A percentile compares a stretch with the other conserved stretches of the same genome.
phyloP scores from a whole-genome alignment of 2,888 invertebrate genomes.

The Rhingia campestris region DNA sequence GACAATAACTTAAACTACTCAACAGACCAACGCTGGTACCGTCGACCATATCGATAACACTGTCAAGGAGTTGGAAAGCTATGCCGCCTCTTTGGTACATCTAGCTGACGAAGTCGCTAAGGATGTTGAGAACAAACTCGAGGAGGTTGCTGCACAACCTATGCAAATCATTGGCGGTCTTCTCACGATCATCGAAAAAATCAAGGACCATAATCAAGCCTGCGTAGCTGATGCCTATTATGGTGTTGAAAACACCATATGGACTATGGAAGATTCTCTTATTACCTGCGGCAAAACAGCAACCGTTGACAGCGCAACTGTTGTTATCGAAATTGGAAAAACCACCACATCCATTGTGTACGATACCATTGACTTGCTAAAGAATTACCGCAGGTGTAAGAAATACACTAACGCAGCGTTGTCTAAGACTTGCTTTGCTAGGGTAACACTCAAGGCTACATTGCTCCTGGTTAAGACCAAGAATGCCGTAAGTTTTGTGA shows the following conservation, averaged over 20 bases:
- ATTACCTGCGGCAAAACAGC: conserved; percentile 15
- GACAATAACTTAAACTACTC: background rate
- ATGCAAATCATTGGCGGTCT: conserved; percentile 76
- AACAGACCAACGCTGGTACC: conserved; percentile 1
- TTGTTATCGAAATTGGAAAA: background rate
- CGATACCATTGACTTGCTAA: background rate
- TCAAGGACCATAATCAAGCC: conserved; percentile 70
- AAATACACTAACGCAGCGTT: background rate
- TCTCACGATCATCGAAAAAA: conserved; percentile 75
- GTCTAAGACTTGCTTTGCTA: conserved; percentile 11
- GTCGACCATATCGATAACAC: background rate
- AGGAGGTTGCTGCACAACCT: conserved; percentile 76
- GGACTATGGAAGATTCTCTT: background rate
- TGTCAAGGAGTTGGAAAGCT: conserved; percentile 1
- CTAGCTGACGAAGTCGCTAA: conserved; percentile 65
- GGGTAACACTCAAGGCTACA: background rate
- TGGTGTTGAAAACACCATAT: background rate
- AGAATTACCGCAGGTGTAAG: conserved; percentile 18
- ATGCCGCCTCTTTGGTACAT: background rate
- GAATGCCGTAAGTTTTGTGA: background rate
- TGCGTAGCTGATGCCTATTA: background rate
- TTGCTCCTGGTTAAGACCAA: background rate
- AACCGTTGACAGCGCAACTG: background rate
- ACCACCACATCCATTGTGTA: background rate
- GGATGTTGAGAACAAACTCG: conserved; percentile 75